Base-by-base conservation (phyloP, 2,888 invertebrate genomes). In the Pseudococcus viburni region DNA sequence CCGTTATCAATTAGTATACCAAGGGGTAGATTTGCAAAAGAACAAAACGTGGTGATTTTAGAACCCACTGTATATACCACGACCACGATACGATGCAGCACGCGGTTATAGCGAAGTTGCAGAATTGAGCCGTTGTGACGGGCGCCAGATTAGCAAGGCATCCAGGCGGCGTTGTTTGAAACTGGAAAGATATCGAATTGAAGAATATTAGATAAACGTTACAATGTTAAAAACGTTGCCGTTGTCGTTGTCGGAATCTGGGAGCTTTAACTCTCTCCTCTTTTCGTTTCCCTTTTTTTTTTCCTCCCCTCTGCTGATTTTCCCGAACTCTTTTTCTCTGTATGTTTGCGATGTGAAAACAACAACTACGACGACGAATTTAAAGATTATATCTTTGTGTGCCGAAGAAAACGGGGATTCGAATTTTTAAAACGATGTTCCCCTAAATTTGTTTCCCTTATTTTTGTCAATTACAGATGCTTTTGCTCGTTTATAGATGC, bases 381-480 rank as follows among this genome's bases (percentile, higher is more conserved):
- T 83, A 83, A 83, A 83, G 80, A 83, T 83, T 83, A 83, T 46
- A 83, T 83, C 80, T 83, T 19, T 46, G 80, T 83, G 46, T 83
- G 42, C 80, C 42, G 80, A 83, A 83, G 80, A 42, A 46, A n/a
- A 83, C 80, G 42, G 80, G 80, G 80, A 83, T 83, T 73, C 46
- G 80, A 83, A 73, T 83, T 83, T 83, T 83, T 73, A 73, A 73
- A 73, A 73, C 73, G 33, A 73, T 73, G 73, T 73, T 73, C 73
- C 73, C 73, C 73, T 73, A 73, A 73, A 73, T 73, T 83, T 83
- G 42, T n/a, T 83, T 83, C 80, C 42, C 80, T 42, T 83, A 83
- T 83, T 83, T 77, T 83, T 83, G 80, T 83, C 80, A 83, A 83
- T 83, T 83, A 83, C 80, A 83, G 80, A 83, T 83, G 80, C 80